These are phyloP conservation scores for Zaprionus obscuricornis DNA, from an alignment of 2,888 invertebrate species.

Conservation along the genomic window DNA sequence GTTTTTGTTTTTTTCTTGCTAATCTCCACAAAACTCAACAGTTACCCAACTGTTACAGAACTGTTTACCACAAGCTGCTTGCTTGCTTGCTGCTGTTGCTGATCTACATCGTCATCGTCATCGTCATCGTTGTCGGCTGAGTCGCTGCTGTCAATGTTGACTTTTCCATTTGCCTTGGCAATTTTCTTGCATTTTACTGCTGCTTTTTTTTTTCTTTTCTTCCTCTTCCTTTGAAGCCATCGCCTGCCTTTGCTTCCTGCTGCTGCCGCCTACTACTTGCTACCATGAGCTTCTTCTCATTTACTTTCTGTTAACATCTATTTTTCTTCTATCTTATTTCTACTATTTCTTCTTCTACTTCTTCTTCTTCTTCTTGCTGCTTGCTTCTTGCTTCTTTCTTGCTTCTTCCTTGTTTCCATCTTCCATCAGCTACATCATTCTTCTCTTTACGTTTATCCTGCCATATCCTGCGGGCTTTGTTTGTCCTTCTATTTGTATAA, in stretches of 20 bases:
- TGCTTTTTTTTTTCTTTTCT: slow-evolving; percentile 25
- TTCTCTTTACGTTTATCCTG: slow-evolving; percentile 21
- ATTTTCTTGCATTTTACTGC: slow-evolving; percentile 65
- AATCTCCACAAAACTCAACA: no score
- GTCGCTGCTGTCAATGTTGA: no score
- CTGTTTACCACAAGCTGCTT: background rate
- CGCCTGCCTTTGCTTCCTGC: no score
- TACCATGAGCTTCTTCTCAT: no score
- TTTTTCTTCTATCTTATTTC: no score
- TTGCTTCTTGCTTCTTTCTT: no score
- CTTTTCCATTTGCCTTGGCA: slow-evolving; percentile 74
- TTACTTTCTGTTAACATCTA: no score
- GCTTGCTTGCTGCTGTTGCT: slow-evolving; percentile 39
- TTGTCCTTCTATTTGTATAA: slow-evolving; percentile 63
- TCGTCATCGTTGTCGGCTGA: slow-evolving; percentile 33
- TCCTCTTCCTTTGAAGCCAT: slow-evolving; percentile 51
- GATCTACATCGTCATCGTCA: background rate
- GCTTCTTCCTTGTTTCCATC: background rate
- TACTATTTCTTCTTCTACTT: no score
- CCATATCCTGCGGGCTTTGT: slow-evolving; percentile 75
- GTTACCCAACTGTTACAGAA: no score
- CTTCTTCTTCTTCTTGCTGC: no score
- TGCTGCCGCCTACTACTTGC: no score
- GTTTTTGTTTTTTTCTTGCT: slow-evolving; percentile 59
- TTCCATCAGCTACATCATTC: slow-evolving; percentile 6